A percentile compares a stretch with the other conserved stretches of the same genome.
phyloP scores from a whole-genome alignment of 2,797 vertebrate genomes.

The Sebastes itinus region DNA sequence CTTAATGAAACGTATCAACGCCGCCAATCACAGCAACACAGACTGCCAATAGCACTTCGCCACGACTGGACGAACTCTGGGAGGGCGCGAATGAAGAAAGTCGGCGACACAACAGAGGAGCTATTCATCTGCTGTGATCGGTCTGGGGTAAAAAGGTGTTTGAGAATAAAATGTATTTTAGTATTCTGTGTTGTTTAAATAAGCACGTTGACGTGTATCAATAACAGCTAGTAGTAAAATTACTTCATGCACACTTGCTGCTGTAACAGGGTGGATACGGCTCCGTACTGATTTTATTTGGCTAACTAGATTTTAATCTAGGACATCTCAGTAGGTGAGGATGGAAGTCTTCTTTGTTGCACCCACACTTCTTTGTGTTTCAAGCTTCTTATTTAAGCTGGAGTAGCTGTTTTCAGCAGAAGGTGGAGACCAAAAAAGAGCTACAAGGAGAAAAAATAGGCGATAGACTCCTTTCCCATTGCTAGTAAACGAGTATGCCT shows the following conservation, averaged over 20 bases:
- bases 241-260: neutral
- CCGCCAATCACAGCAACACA: slow-evolving; percentile 66
- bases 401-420: too few species aligned
- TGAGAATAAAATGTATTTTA: neutral
- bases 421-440: too few species aligned
- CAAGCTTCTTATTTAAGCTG: neutral
- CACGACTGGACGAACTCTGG: slow-evolving; percentile 43
- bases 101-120: neutral
- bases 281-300: neutral
- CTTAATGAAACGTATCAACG: slow-evolving; percentile 77
- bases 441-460: too few species aligned
- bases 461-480: too few species aligned
- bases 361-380: neutral
- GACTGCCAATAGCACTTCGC: slow-evolving; percentile 45
- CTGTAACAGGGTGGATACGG: neutral
- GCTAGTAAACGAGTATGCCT: too few species aligned
- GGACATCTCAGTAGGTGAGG: neutral
- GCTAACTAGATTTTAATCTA: neutral
- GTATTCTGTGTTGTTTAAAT: neutral
- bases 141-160: neutral
- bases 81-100: slow-evolving; percentile 2
- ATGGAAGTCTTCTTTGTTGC: neutral
- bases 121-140: slow-evolving; percentile 3
- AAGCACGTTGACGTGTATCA: neutral
- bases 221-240: neutral